Evolutionary conservation across 2,888 invertebrate species (phyloP).

Genomic region (Orthosia gothica): DNA sequence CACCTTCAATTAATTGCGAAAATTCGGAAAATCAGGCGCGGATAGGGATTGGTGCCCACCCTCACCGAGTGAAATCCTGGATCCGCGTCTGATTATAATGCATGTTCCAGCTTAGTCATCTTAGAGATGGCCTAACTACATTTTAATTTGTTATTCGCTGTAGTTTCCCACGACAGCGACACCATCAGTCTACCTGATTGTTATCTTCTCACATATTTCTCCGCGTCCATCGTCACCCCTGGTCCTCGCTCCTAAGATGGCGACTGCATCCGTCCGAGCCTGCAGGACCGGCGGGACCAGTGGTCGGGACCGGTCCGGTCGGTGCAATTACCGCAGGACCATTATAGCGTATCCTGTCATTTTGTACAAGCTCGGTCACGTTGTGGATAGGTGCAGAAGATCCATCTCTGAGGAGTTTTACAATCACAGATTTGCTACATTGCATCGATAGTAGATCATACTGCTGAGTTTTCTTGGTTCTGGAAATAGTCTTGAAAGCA

Average conservation of each 20-base stretch:
- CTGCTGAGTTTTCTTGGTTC: not conserved
- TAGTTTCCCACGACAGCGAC: not conserved
- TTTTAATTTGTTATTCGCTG: not conserved
- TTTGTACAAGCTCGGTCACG: not conserved
- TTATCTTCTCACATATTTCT: not conserved
- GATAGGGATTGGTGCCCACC: too few species aligned
- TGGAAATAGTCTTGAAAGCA: not conserved
- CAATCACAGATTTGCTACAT: not conserved
- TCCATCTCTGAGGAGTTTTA: not conserved
- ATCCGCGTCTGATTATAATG: not conserved
- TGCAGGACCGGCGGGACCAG: not conserved
- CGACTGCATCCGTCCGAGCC: not conserved
- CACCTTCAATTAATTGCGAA: too few species aligned
- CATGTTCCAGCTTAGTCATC: not conserved
- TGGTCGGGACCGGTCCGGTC: slow-evolving; percentile 38
- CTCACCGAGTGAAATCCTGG: too few species aligned
- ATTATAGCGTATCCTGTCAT: slow-evolving; percentile 13
- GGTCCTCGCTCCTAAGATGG: slow-evolving; percentile 2
- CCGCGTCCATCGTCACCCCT: not conserved
- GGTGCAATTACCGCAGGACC: slow-evolving; percentile 4
- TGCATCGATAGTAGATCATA: not conserved
- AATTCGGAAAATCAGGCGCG: too few species aligned
- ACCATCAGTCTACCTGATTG: not conserved
- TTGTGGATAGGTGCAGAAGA: not conserved
- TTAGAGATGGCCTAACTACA: too few species aligned